phyloP scores from a whole-genome alignment of 2,888 invertebrate species.

The Lycophotia porphyrea region DNA sequence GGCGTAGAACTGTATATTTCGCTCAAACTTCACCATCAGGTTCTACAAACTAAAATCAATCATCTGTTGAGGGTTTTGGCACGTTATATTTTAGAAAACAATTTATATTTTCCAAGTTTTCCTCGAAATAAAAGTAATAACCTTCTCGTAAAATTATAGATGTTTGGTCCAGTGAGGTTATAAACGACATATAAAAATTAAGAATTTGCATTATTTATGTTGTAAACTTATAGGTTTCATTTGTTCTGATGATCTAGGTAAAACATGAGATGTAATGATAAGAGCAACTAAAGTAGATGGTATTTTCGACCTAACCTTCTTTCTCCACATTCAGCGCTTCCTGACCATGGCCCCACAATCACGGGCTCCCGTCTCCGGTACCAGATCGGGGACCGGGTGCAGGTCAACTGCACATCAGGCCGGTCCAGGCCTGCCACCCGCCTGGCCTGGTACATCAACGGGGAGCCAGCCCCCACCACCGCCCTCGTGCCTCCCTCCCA shows the following conservation, averaged over 20 bases:
- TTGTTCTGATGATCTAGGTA: not conserved
- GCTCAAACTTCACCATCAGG: conserved; percentile 49
- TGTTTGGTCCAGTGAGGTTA: not conserved
- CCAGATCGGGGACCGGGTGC: conserved; percentile 95
- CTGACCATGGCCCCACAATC: conserved; percentile 95
- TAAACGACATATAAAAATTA: not conserved
- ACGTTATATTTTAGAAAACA: conserved; percentile 37
- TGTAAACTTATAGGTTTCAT: not conserved
- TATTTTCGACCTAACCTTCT: conserved; percentile 5
- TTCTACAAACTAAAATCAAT: conserved; percentile 48
- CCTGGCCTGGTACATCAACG: conserved; percentile 96
- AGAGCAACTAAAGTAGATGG: not conserved
- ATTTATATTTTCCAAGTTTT: conserved; percentile 29
- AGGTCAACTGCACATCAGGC: conserved; percentile 96
- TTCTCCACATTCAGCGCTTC: conserved; percentile 91
- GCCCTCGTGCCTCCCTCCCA: conserved; percentile 88
- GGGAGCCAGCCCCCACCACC: conserved; percentile 92
- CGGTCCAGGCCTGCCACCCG: conserved; percentile 95
- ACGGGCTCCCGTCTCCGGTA: conserved; percentile 95
- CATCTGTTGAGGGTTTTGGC: conserved; percentile 37
- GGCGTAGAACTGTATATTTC: conserved; percentile 47
- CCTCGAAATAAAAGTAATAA: conserved; percentile 7
- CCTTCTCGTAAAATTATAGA: not conserved
- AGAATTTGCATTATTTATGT: not conserved
- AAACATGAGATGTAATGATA: not conserved